A percentile compares a stretch with the other conserved stretches of the same genome.
These are phyloP conservation scores for Crocidura indochinensis DNA, from an alignment of 2,797 vertebrate genomes.

Conservation along the genomic window DNA sequence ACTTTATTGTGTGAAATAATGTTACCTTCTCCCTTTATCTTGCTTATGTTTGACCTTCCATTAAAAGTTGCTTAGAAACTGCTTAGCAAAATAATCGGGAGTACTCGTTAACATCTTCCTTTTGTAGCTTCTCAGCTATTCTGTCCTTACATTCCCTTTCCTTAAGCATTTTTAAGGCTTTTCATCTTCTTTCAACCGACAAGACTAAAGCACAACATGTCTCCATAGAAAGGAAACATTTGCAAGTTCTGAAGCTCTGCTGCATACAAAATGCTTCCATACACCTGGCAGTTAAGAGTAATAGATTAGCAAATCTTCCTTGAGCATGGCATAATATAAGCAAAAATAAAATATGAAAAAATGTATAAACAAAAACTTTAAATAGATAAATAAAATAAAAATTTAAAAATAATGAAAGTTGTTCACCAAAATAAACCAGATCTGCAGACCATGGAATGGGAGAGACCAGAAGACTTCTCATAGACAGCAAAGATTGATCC, in stretches of 20 bases:
- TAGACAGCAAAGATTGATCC: neutral
- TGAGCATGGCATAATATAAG: constrained; percentile 75
- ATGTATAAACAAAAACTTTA: too few relatives aligned
- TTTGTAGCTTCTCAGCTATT: constrained; percentile 91
- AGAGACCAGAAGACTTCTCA: neutral
- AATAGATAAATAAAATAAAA: too few relatives aligned
- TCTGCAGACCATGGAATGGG: neutral
- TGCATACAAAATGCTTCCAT: constrained; percentile 36
- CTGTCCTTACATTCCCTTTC: constrained; percentile 87
- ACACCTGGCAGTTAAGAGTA: constrained; percentile 82
- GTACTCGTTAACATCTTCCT: constrained; percentile 91
- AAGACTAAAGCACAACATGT: constrained; percentile 88
- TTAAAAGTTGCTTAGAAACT: constrained; percentile 99
- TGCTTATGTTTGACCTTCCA: constrained; percentile 95
- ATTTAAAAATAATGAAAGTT: constrained; percentile 61
- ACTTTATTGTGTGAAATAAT: constrained; percentile 91
- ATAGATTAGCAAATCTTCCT: constrained; percentile 79
- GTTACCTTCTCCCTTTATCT: constrained; percentile 91
- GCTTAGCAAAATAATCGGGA: constrained; percentile 91
- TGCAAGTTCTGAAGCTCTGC: constrained; percentile 60
- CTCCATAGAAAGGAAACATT: constrained; percentile 84
- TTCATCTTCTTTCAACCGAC: constrained; percentile 87
- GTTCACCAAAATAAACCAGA: constrained; percentile 58
- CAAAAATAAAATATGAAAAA: too few relatives aligned
- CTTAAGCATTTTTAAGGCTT: constrained; percentile 87